A percentile compares a stretch with the other conserved stretches of the same genome.
Conservation (phyloP, 2,888 invertebrate genomes). For the Catocala sponsa region DNA sequence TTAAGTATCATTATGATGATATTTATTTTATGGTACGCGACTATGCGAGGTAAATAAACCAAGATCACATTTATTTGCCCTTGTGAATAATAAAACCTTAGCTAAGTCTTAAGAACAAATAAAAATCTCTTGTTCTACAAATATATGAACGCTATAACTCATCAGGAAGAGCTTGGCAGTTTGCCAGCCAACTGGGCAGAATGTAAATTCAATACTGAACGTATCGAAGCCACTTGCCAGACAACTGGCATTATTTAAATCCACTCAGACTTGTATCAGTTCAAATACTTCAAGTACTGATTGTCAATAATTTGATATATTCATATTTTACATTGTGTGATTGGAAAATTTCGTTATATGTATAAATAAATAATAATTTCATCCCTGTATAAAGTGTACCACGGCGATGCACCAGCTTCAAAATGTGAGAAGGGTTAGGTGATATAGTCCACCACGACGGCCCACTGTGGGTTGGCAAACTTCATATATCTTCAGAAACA, state of each 20-base stretch:
- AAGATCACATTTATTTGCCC: constrained; percentile 3
- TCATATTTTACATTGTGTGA: not conserved
- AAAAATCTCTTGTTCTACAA: constrained; percentile 31
- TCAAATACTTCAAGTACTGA: constrained; percentile 16
- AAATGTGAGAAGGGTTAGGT: too few species aligned
- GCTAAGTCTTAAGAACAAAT: constrained; percentile 27
- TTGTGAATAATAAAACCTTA: constrained; percentile 32
- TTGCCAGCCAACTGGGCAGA: constrained; percentile 58
- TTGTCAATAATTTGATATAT: constrained; percentile 7
- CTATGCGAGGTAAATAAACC: too few species aligned
- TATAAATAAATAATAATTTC: too few species aligned
- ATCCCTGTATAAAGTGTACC: too few species aligned
- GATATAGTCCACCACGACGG: too few species aligned
- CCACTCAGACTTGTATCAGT: constrained; percentile 36
- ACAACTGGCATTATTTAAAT: constrained; percentile 54
- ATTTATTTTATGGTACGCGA: too few species aligned
- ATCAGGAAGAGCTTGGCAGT: constrained; percentile 51
- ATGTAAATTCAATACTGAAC: constrained; percentile 68
- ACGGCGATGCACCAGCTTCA: too few species aligned
- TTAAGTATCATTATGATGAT: too few species aligned
- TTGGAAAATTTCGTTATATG: too few species aligned
- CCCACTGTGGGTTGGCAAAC: too few species aligned
- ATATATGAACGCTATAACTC: constrained; percentile 66
- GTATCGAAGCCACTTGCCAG: constrained; percentile 53
- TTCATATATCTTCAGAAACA: too few species aligned